These are phyloP conservation scores for Austrolebias charrua DNA, from an alignment of 2,797 vertebrate genomes.

Conservation along the genomic window DNA sequence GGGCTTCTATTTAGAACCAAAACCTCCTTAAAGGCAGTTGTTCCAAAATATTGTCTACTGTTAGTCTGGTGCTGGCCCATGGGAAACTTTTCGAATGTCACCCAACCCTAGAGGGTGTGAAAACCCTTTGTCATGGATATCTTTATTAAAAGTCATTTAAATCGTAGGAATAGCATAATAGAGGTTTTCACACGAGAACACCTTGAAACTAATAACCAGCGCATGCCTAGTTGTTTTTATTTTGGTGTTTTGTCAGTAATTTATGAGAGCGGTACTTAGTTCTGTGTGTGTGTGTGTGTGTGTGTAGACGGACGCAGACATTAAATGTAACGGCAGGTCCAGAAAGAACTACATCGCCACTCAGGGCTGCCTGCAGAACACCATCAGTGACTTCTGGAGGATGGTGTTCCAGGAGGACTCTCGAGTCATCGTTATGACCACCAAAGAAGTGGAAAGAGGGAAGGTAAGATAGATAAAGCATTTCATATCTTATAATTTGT, in stretches of 20 bases:
- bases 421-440: conserved; percentile 97
- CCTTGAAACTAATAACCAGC: too few species aligned
- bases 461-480: conserved; percentile 79
- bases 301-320: conserved; percentile 89
- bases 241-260: neutral
- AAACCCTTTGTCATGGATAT: too few species aligned
- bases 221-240: neutral
- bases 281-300: neutral
- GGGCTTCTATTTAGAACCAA: too few species aligned
- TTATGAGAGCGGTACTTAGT: neutral
- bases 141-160: too few species aligned
- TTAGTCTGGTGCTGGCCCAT: too few species aligned
- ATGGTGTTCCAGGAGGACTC: conserved; percentile 99
- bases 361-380: conserved; percentile 96
- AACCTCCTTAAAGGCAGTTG: too few species aligned
- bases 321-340: conserved; percentile 86
- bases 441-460: conserved; percentile 95
- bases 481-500: too few species aligned
- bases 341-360: conserved; percentile 98
- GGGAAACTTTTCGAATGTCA: too few species aligned
- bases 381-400: conserved; percentile 97
- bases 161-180: too few species aligned
- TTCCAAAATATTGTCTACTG: too few species aligned
- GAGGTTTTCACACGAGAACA: too few species aligned
- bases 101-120: too few species aligned